Percentiles rank a stretch among this genome's conserved stretches.
phyloP scores from a whole-genome alignment of 1,140 invertebrate species.

The Drosophila grimshawi region DNA sequence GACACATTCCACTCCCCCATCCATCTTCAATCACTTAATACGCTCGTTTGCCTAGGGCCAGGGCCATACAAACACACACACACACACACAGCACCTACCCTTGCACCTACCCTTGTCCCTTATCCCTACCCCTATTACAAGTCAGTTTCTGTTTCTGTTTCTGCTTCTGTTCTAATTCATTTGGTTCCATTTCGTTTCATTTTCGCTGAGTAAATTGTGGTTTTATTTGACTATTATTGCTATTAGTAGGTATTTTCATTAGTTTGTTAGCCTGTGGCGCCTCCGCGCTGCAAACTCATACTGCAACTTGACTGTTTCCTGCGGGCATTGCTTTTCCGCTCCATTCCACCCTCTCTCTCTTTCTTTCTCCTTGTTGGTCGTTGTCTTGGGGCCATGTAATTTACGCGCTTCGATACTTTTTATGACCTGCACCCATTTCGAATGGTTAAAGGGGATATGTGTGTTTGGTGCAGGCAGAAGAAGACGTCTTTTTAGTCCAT shows the following conservation, averaged over 20 bases:
- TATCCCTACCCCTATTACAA: slow-evolving; percentile 8
- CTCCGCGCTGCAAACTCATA: slow-evolving; percentile 37
- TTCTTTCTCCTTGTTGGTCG: neutral
- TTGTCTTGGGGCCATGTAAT: slow-evolving; percentile 45
- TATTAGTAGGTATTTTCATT: slow-evolving; percentile 63
- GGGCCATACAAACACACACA: slow-evolving; percentile 28
- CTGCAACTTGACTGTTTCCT: neutral
- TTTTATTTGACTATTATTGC: slow-evolving; percentile 49
- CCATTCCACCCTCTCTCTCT: slow-evolving; percentile 1
- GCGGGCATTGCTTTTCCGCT: neutral
- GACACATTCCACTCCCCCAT: neutral
- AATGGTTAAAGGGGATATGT: neutral
- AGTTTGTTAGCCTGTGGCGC: slow-evolving; percentile 28
- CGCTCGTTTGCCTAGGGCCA: slow-evolving; percentile 47
- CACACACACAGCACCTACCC: neutral
- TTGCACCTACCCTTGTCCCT: neutral
- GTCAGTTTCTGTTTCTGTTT: neutral
- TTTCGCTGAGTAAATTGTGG: slow-evolving; percentile 13
- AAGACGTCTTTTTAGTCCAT: too few relatives aligned
- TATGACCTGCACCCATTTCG: neutral
- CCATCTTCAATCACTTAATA: slow-evolving; percentile 55
- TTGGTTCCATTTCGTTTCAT: slow-evolving; percentile 15
- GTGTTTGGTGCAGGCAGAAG: too few relatives aligned
- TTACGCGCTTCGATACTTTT: slow-evolving; percentile 56
- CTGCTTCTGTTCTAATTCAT: slow-evolving; percentile 14